phyloP scores from a whole-genome alignment of 2,113 vertebrate species.

The Oplegnathus fasciatus region DNA sequence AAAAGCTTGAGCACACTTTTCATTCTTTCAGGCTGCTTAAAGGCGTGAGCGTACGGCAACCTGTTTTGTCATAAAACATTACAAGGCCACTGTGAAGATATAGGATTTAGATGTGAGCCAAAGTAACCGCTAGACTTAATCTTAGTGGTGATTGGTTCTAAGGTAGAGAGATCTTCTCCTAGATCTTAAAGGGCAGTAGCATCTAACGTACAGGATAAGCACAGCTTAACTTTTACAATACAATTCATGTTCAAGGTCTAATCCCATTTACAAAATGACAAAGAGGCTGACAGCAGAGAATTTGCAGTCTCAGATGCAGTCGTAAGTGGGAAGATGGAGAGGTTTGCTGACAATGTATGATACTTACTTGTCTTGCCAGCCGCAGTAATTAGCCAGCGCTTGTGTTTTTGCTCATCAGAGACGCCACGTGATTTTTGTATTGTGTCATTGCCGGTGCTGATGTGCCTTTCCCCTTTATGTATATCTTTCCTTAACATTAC shows the following conservation, averaged over 20 bases:
- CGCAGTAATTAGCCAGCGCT: neutral
- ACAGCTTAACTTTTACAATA: neutral
- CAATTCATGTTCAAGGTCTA: constrained; percentile 13
- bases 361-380: neutral
- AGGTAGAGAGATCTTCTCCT: neutral
- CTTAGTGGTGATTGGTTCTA: neutral
- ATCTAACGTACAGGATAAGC: neutral
- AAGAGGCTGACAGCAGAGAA: constrained; percentile 11
- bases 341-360: constrained; percentile 35
- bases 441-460: constrained; percentile 6
- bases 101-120: neutral
- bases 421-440: neutral
- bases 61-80: constrained; percentile 7
- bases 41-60: neutral
- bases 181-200: neutral
- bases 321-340: neutral
- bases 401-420: neutral
- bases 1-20: constrained; percentile 5
- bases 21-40: constrained; percentile 6
- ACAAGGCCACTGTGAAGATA: constrained; percentile 2
- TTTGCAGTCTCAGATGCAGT: neutral
- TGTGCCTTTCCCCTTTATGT: neutral
- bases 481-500: neutral
- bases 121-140: neutral
- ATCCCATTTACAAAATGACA: constrained; percentile 6